Conservation (phyloP, 2,888 invertebrate species). For the Apocheima hispidaria region DNA sequence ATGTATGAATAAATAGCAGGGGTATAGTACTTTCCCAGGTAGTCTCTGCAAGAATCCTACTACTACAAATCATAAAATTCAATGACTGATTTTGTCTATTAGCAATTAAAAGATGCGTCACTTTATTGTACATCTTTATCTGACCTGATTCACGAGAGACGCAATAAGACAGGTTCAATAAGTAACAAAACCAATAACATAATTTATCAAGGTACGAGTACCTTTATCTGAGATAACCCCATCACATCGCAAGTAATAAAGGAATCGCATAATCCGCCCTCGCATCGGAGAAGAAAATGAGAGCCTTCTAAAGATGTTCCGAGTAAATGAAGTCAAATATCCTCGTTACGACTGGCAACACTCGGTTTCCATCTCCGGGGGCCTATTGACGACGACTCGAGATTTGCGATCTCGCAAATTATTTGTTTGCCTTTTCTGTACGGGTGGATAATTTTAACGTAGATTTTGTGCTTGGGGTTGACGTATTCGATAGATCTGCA, state of each 20-base stretch:
- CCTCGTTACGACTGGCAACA: constrained; percentile 39
- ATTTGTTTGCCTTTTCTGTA: constrained; percentile 38
- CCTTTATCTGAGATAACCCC: constrained; percentile 34
- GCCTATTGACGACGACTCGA: constrained; percentile 36
- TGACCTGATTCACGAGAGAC: constrained; percentile 15
- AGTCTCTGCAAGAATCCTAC: no score
- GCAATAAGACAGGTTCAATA: constrained; percentile 26
- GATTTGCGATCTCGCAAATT: constrained; percentile 37
- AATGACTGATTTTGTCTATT: no score
- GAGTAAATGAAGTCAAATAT: constrained; percentile 45
- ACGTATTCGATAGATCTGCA: constrained; percentile 7
- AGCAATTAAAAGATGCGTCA: no score
- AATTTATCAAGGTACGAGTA: constrained; percentile 35
- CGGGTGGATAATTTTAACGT: constrained; percentile 32
- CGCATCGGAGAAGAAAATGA: constrained; percentile 37
- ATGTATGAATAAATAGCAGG: no score
- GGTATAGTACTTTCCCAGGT: no score
- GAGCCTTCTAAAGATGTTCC: constrained; percentile 40
- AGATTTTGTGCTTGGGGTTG: constrained; percentile 22
- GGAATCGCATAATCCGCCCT: constrained; percentile 36
- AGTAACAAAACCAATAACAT: constrained; percentile 36
- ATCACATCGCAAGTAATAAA: constrained; percentile 38
- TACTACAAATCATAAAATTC: no score
- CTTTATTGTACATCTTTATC: neutral
- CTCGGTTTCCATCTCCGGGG: constrained; percentile 40